Evolutionary conservation across 2,113 vertebrate genomes (phyloP), one percentile per base, ranked within the genome.

Genomic region (Thermophis baileyi): DNA sequence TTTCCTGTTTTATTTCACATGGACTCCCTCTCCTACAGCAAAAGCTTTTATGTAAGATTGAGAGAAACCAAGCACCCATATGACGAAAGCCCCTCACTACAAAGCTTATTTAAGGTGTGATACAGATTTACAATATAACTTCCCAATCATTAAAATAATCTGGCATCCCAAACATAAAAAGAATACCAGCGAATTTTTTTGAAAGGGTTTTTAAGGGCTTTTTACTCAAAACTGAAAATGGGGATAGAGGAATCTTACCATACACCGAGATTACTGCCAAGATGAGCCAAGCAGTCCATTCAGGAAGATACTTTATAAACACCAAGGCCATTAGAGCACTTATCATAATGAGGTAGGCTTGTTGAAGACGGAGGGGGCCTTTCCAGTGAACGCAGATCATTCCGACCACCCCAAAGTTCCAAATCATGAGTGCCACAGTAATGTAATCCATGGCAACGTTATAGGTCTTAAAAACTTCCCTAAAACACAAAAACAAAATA

Each of bases 331-430:
- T 99, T 96, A 99, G 98, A 95, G 99, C 99, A 0, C 99, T 99
- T 97, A 99, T 99, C 99, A 99, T 99, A 94, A 99, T 99, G 96
- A 99, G 99, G 97, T 99, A 99, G 0, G 99, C 99, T 96, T 99
- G 99, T 98, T 99, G 99, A 91, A 99, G 98, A 24, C 98, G 98
- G 81, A 99, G 98, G 0, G 99, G 99, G 25, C 99, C 99, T 93
- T 99, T 99, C 99, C 99, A 99, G 91, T 99, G 99, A 94, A 99
- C 99, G 92, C 99, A 99, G 85, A 99, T 98, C 99, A 99, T 99
- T 89, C 99, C 99, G 87, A 99, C 99, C 94, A 99, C 99, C 4
- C 99, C 99, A 0, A 99, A 99, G 96, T 99, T 99, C 99, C 99
- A 99, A 93, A 99, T 98, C 69, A 99, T 97, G 87, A 99, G 96